Evolutionary conservation across 2,888 invertebrate species (phyloP), one percentile per base, ranked within the genome.

Genomic region (Ichneumon xanthorius): DNA sequence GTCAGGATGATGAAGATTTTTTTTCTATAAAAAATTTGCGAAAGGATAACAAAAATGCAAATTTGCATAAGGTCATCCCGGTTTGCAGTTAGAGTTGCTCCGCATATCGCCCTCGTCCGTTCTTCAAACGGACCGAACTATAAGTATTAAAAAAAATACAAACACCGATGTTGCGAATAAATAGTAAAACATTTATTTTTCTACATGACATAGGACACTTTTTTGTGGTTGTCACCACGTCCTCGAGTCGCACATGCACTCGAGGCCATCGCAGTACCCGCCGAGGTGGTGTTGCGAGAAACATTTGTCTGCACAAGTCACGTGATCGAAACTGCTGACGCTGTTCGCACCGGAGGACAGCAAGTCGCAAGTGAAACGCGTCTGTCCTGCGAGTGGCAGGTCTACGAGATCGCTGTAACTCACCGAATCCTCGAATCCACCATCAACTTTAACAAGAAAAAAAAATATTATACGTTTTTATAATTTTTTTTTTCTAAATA

Each of bases 241-340:
- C 1, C 58, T 79, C 3, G 48, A 48, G 33, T 75, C 82, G 61
- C 85, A 85, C 50, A 82, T 82, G 70, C 85, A 85, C 0, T 82
- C 48, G 4, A 82, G 7, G 40, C 85, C 85, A n/a, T 72, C 65
- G 19, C 85, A 85, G n/a, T 82, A 55, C 11, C 85, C 85, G 14
- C 82, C 82, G 5, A n/a, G 71, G 67, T 85, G 85, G 9, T 82
- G 79, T 2, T 71, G 26, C 0, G 67, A 40, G 0, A 82, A 11
- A 48, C 85, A 85, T 67, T 85, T 82, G 9, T 79, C 76, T 14
- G 85, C 82, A 53, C 85, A 85, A 50, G 85, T 79, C 9, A 82
- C 85, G 37, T 82, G 82, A 71, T 85, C 71, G 45, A 76, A 79
- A 16, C 82, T 82, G 16, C 79, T 72, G 7, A 80, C 33, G 19